Base-by-base conservation (phyloP, 2,797 vertebrate genomes). In the Clarias laeviceps region DNA sequence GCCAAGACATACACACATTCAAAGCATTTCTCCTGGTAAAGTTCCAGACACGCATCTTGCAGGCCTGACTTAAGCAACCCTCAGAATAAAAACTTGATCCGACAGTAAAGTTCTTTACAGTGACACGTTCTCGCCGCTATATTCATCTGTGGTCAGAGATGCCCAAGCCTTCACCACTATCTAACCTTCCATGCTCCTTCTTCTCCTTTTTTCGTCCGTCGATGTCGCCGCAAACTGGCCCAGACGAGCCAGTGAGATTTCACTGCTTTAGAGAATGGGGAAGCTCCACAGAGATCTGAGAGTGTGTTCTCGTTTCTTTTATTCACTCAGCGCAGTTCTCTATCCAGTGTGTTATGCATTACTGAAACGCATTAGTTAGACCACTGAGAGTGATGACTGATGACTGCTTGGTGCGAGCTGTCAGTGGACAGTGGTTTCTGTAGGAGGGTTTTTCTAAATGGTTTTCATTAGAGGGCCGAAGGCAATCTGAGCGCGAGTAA, bases 401-500 rank as follows among this genome's bases (percentile, higher is more conserved):
- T 29, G 45, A 27, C 27, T 85, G 62, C 34, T 66, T 54, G 37
- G 22, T 15, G 64, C 8, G 57, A 70, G 72, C 61, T 69, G 70
- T 81, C 80, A 76, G 18, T 77, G 72, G 59, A 77, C 72, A 5
- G 32, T 37, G 56, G 56, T 54, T 83, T 83, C 61, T 77, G 8
- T 76, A 68, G 81, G 27, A 72, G 56, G 81, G 56, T 83, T 82
- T 37, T 62, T 83, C n/a, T 62, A 72, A 83, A 76, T 59, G 61
- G 87, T 88, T 89, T 90, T 90, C 89, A 85, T 90, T 90, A 91
- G 91, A 85, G 84, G 86, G 81, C 79, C 27, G 72, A 45, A 91
- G 90, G 84, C 85, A 91, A 56, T 91, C 90, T 86, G 90, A 90
- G 89, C 91, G 90, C 86, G 88, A 85, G 88, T 87, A 88, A 88